Conservation (phyloP, 1,140 invertebrate genomes). For the Drosophila tropicalis region DNA sequence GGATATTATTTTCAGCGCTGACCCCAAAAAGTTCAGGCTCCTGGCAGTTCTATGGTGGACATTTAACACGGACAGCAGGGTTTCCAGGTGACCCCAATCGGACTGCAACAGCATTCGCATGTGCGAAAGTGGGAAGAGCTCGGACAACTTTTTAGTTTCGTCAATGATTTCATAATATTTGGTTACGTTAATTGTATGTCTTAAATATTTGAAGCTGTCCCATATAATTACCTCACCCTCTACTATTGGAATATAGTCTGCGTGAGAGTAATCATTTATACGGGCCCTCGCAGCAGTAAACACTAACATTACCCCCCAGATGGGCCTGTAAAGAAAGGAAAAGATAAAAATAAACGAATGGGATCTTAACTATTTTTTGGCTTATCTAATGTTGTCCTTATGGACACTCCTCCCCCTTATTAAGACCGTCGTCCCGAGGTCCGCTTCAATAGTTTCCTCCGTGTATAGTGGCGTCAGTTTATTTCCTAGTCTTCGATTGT, state of each 20-base stretch:
- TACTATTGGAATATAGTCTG: not conserved
- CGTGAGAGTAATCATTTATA: not conserved
- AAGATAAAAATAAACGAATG: not conserved
- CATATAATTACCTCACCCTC: not conserved
- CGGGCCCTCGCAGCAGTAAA: not conserved
- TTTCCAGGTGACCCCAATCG: too few relatives aligned
- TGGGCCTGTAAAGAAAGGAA: not conserved
- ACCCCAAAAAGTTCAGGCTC: too few relatives aligned
- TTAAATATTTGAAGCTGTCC: not conserved
- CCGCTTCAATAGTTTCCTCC: not conserved
- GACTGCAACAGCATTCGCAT: too few relatives aligned
- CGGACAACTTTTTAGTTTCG: not conserved
- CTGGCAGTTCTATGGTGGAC: too few relatives aligned
- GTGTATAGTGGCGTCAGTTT: not conserved
- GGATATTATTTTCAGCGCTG: too few relatives aligned
- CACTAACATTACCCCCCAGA: constrained; percentile 1
- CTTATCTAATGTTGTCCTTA: constrained; percentile 2
- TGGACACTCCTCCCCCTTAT: constrained; percentile 3
- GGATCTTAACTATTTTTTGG: not conserved
- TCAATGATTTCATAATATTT: not conserved
- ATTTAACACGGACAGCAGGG: too few relatives aligned
- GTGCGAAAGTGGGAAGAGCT: too few relatives aligned
- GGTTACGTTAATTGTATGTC: not conserved
- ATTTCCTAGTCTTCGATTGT: not conserved
- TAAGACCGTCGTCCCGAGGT: constrained; percentile 4